phyloP scores from a whole-genome alignment of 1,140 invertebrate species.

The Megalopta genalis region DNA sequence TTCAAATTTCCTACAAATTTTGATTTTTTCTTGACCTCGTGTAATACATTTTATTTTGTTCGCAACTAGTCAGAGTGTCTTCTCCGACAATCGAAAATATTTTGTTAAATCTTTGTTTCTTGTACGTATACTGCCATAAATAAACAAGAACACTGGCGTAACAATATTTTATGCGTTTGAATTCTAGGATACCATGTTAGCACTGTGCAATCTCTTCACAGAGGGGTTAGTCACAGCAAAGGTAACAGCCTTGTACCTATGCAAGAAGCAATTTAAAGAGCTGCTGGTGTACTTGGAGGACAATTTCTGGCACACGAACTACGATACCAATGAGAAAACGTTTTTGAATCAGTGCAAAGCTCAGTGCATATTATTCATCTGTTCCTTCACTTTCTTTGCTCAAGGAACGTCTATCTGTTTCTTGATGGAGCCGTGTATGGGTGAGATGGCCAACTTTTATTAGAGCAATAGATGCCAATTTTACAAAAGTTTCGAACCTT shows the following conservation, averaged over 20 bases:
- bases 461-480: too few species aligned
- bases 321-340: conserved; percentile 31
- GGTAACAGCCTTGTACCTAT: neutral
- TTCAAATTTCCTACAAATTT: too few species aligned
- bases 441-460: conserved; percentile 23
- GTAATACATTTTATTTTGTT: too few species aligned
- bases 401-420: conserved; percentile 30
- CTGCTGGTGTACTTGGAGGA: conserved; percentile 45
- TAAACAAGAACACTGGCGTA: too few species aligned
- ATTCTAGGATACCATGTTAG: conserved; percentile 45
- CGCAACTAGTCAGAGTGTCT: too few species aligned
- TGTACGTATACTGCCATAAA: too few species aligned
- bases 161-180: neutral
- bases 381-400: conserved; percentile 38
- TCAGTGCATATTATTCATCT: conserved; percentile 36
- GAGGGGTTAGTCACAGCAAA: conserved; percentile 27
- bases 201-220: conserved; percentile 25
- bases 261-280: conserved; percentile 25
- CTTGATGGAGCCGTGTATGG: conserved; percentile 38
- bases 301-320: conserved; percentile 50
- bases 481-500: neutral
- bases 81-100: too few species aligned
- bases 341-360: conserved; percentile 25
- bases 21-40: too few species aligned
- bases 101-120: too few species aligned